Percentiles rank a stretch among this genome's conserved stretches.
Evolutionary conservation across 2,888 invertebrate genomes (phyloP).

Genomic region (Achlya flavicornis): DNA sequence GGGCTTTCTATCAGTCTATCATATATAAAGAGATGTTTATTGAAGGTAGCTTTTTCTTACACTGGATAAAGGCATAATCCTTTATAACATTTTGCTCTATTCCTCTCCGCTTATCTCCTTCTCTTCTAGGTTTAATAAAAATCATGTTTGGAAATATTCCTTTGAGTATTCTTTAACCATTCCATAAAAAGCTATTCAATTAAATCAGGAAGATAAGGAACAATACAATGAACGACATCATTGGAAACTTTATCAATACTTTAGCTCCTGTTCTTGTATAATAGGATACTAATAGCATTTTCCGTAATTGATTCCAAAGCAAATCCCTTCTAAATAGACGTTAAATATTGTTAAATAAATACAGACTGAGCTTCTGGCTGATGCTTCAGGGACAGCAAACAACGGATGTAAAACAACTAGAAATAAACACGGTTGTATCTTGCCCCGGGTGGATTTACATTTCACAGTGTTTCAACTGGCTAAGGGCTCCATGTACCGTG

Average conservation of each 20-base stretch:
- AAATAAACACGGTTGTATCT: slow-evolving; percentile 28
- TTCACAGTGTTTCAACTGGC: slow-evolving; percentile 19
- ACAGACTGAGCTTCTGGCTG: slow-evolving; percentile 22
- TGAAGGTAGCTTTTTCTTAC: no score
- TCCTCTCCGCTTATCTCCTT: no score
- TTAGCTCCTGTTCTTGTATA: slow-evolving; percentile 21
- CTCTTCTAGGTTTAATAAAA: no score
- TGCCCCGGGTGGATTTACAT: slow-evolving; percentile 31
- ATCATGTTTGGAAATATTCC: no score
- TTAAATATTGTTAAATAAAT: slow-evolving; percentile 20
- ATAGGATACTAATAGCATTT: slow-evolving; percentile 38
- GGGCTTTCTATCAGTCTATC: no score
- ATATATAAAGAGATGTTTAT: no score
- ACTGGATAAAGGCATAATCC: no score
- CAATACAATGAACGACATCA: slow-evolving; percentile 26
- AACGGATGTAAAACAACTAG: slow-evolving; percentile 34
- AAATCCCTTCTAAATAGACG: slow-evolving; percentile 37
- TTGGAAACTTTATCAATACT: slow-evolving; percentile 32
- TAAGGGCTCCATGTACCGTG: neutral
- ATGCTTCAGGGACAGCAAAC: slow-evolving; percentile 21
- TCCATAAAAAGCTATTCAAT: neutral
- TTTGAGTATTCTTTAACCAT: neutral
- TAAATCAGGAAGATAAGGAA: neutral
- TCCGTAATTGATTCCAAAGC: slow-evolving; percentile 43
- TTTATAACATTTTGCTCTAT: no score